Evolutionary conservation across 2,888 invertebrate species (phyloP).

Genomic region (Elmis aenea): DNA sequence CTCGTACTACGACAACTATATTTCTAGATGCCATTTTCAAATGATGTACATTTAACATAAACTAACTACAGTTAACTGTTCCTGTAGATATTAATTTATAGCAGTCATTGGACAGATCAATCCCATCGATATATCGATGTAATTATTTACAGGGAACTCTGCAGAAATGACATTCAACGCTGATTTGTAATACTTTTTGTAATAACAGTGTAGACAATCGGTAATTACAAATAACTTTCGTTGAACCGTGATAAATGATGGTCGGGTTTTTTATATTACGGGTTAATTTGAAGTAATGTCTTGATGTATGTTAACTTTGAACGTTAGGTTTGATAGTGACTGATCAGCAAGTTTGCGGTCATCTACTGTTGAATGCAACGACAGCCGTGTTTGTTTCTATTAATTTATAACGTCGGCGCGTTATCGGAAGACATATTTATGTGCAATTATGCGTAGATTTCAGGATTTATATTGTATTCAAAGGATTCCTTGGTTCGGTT

Average conservation of each 20-base stretch:
- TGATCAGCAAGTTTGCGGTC: too few species aligned
- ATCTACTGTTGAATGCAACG: too few species aligned
- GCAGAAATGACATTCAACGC: conserved; percentile 5
- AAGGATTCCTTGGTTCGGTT: too few species aligned
- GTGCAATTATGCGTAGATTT: too few species aligned
- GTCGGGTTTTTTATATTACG: too few species aligned
- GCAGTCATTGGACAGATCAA: conserved; percentile 7
- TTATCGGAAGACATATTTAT: too few species aligned
- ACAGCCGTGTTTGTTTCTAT: too few species aligned
- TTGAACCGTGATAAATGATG: background rate
- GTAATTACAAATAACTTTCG: background rate
- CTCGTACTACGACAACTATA: conserved; percentile 9
- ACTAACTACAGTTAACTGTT: conserved; percentile 9
- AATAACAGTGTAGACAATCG: background rate
- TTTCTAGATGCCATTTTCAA: conserved; percentile 10
- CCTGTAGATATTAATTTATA: conserved; percentile 8
- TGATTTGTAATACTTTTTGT: conserved; percentile 6
- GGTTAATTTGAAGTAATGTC: too few species aligned
- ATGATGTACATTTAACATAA: conserved; percentile 10
- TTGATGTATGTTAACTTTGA: too few species aligned
- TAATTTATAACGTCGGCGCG: too few species aligned
- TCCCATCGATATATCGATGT: conserved; percentile 8
- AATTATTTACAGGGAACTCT: conserved; percentile 8
- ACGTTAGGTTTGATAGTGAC: too few species aligned
- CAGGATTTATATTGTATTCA: too few species aligned